Base-by-base conservation (phyloP, 1,140 invertebrate genomes). In the Eumeta japonica region DNA sequence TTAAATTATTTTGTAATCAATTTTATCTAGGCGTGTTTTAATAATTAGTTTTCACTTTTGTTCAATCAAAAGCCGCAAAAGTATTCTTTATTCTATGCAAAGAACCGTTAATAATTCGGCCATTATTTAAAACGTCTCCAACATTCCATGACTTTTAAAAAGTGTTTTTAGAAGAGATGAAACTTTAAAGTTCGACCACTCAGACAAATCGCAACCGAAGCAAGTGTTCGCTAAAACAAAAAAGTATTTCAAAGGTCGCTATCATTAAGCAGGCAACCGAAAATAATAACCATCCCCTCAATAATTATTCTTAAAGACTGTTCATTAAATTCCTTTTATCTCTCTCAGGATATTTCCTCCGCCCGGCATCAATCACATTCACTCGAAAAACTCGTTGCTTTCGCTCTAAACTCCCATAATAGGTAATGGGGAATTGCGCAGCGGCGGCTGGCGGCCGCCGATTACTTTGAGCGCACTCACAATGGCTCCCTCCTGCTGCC, bases 321-420 rank as follows among this genome's bases (percentile, higher is more conserved):
- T 74, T 74, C 68, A 74, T 73, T 70, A 73, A 71, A 73, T 71
- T 73, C 68, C 64, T 71, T 71, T 73, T 71, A 73, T 73, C 66
- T 73, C 65, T 70, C 64, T 50, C 59, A 58, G 62, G 70, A 71
- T 74, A 67, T 71, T 71, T 67, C 63, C 63, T 71, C 57, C 55
- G 56, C 54, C 63, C 52, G 56, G 65, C 62, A 74, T 74, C 67
- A 74, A 74, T 74, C 70, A 74, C 65, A 72, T 72, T 67, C 60
- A 71, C 62, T 74, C 57, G 63, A 72, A 71, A 70, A 70, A 71
- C 70, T 74, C 62, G 63, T 71, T 70, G 65, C 66, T 62, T 74
- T 74, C 68, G 72, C 72, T 71, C 65, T 74, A 70, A 74, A 74
- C 65, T 74, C 70, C 71, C 65, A 70, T 74, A 74, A 71, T 74